Conservation (phyloP, 2,113 vertebrate species). For the Indri indri region DNA sequence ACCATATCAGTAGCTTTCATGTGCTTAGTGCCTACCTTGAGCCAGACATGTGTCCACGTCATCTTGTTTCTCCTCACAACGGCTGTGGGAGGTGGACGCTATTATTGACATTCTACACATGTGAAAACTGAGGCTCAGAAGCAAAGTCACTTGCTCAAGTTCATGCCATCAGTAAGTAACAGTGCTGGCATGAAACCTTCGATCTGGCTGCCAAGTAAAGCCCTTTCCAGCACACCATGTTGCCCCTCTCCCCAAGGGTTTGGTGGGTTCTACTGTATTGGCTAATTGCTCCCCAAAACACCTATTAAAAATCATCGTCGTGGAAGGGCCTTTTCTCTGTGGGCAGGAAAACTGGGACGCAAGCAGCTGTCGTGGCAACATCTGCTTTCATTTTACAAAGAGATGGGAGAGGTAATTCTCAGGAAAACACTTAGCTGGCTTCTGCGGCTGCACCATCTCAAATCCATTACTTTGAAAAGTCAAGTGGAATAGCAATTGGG, state of each 20-base stretch:
- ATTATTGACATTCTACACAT: background rate
- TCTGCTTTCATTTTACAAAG: constrained; percentile 26
- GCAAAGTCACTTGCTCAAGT: background rate
- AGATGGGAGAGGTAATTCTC: background rate
- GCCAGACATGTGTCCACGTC: background rate
- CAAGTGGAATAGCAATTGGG: background rate
- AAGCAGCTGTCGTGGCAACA: background rate
- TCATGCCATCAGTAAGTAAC: background rate
- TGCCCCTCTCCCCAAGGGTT: background rate
- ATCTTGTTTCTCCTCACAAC: background rate
- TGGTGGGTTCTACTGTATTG: background rate
- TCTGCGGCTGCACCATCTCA: background rate
- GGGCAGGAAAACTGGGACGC: background rate
- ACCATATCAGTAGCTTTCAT: background rate
- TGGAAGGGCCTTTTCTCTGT: background rate
- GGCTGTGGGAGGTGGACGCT: too few relatives aligned
- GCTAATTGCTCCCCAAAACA: background rate
- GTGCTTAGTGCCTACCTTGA: too few relatives aligned
- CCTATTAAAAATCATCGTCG: background rate
- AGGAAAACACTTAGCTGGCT: background rate
- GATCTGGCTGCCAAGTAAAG: background rate
- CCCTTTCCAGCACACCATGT: background rate
- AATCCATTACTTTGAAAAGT: background rate
- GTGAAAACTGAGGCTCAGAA: background rate
- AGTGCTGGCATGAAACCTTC: background rate